Evolutionary conservation across 2,797 vertebrate genomes (phyloP).

Genomic region (Pseudochromis fuscus): DNA sequence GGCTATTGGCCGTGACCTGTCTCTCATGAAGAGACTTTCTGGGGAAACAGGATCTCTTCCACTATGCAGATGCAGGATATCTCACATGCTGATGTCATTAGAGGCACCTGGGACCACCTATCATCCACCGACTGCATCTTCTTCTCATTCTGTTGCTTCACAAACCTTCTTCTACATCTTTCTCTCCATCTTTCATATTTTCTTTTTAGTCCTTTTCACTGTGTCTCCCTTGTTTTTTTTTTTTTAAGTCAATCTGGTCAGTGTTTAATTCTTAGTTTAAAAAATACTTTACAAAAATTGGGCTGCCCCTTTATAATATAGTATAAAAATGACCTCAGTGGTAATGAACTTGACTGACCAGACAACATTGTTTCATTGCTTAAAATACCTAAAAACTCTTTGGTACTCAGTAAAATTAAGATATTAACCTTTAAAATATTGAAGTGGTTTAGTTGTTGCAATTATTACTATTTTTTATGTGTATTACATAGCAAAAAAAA

Average conservation of each 20-base stretch:
- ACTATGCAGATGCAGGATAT: constrained; percentile 78
- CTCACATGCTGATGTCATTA: constrained; percentile 86
- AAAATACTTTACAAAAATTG: not conserved
- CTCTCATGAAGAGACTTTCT: constrained; percentile 83
- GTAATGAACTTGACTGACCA: not conserved
- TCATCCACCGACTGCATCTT: constrained; percentile 67
- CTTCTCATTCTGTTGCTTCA: constrained; percentile 43
- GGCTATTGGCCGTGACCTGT: constrained; percentile 86
- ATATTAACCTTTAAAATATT: not conserved
- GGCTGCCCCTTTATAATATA: not conserved
- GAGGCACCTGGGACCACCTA: constrained; percentile 86
- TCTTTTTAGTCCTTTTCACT: constrained; percentile 16
- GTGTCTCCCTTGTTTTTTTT: not conserved
- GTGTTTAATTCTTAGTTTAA: not conserved
- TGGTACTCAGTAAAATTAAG: not conserved
- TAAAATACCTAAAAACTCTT: not conserved
- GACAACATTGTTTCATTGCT: not conserved
- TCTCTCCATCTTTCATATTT: not conserved
- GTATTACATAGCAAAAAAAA: not conserved
- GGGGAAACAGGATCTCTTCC: constrained; percentile 86
- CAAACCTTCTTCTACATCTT: constrained; percentile 18
- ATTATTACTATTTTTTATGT: not conserved
- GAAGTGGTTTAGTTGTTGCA: not conserved
- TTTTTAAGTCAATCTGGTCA: not conserved
- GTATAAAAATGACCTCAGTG: too few species aligned